phyloP scores from a whole-genome alignment of 2,888 invertebrate genomes.

The Macrophya annulata region DNA sequence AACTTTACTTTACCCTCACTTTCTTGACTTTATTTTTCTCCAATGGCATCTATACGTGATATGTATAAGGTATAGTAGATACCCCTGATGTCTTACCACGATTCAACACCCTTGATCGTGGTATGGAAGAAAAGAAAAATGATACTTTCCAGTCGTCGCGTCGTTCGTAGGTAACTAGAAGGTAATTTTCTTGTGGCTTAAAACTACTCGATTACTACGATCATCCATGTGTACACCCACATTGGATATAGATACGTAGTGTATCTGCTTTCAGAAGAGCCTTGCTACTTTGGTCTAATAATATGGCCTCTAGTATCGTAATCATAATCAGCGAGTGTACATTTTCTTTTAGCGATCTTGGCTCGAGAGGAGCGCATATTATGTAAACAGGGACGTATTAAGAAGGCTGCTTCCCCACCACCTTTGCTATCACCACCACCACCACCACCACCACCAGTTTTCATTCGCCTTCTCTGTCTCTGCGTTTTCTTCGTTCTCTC shows the following conservation, averaged over 20 bases:
- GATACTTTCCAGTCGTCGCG: not conserved
- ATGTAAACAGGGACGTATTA: conserved; percentile 61
- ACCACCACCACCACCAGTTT: conserved; percentile 46
- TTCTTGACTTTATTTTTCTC: not conserved
- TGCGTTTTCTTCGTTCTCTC: not conserved
- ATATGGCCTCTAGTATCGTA: conserved; percentile 63
- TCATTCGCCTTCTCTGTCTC: conserved; percentile 17
- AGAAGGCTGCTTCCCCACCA: conserved; percentile 54
- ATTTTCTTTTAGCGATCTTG: conserved; percentile 63
- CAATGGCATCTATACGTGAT: not conserved
- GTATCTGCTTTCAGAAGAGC: conserved; percentile 31
- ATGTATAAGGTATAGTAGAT: too few species aligned
- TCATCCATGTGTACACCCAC: not conserved
- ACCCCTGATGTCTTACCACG: not conserved
- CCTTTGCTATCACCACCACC: conserved; percentile 39
- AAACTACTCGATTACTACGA: not conserved
- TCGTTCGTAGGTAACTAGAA: conserved; percentile 17
- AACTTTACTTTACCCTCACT: not conserved
- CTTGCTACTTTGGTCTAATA: conserved; percentile 58
- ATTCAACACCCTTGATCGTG: not conserved
- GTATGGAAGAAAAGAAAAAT: not conserved
- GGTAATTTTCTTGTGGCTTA: conserved; percentile 19
- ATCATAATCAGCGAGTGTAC: conserved; percentile 64
- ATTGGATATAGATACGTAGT: conserved; percentile 40
- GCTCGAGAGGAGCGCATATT: conserved; percentile 56